phyloP scores from a whole-genome alignment of 1,140 invertebrate species.

The Bradynema listronoti region DNA sequence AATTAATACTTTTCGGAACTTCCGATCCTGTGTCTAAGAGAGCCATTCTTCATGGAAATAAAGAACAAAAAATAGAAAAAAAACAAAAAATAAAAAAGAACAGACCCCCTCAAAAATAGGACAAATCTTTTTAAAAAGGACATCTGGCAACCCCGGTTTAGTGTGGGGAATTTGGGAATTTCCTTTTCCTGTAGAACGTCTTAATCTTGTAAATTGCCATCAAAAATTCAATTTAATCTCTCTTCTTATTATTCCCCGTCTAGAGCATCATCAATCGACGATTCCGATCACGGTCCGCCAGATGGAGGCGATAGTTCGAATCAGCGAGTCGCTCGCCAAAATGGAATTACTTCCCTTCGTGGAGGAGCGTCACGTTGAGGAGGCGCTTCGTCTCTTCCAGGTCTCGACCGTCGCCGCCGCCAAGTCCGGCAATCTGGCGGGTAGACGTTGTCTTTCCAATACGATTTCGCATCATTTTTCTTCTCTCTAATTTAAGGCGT shows the following conservation, averaged over 20 bases:
- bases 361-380: constrained; percentile 82
- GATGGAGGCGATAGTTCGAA: constrained; percentile 89
- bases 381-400: constrained; percentile 94
- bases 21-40: no score
- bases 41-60: no score
- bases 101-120: no score
- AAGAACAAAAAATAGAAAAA: no score
- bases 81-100: no score
- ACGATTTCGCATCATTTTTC: not conserved
- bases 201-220: constrained; percentile 4
- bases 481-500: constrained; percentile 69
- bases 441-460: constrained; percentile 59
- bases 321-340: constrained; percentile 92
- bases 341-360: constrained; percentile 92
- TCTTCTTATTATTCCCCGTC: not conserved
- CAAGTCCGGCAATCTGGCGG: constrained; percentile 75
- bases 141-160: no score
- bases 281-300: constrained; percentile 66
- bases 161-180: not conserved
- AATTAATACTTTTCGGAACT: no score
- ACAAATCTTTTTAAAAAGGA: no score
- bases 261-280: constrained; percentile 41
- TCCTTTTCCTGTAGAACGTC: no score
- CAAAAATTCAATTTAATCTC: not conserved
- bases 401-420: constrained; percentile 95